A percentile compares a stretch with the other conserved stretches of the same genome.
Evolutionary conservation across 2,888 invertebrate genomes (phyloP).

Genomic region (Sisyra terminalis): DNA sequence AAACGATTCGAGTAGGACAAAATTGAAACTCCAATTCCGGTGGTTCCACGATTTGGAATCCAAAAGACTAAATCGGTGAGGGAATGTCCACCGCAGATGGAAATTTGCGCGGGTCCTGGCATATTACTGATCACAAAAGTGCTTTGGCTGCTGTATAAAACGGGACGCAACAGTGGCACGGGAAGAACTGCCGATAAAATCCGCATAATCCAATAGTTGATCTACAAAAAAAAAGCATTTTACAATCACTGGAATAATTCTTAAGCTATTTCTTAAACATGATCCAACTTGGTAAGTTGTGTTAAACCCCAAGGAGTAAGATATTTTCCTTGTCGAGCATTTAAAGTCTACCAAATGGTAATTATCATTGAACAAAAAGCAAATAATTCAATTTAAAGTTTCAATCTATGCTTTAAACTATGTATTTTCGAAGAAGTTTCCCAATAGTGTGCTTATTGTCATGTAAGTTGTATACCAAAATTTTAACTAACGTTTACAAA

Average conservation of each 20-base stretch:
- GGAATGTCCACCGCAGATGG: neutral
- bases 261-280: too few relatives aligned
- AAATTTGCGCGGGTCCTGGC: neutral
- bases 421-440: too few relatives aligned
- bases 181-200: neutral
- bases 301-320: too few relatives aligned
- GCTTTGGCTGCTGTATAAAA: neutral
- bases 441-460: too few relatives aligned
- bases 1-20: neutral
- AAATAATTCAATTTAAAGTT: too few relatives aligned
- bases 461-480: too few relatives aligned
- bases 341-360: too few relatives aligned
- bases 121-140: slow-evolving; percentile 1
- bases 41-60: slow-evolving; percentile 3
- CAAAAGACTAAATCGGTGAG: slow-evolving; percentile 1
- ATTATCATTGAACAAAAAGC: too few relatives aligned
- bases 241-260: neutral
- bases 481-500: too few relatives aligned
- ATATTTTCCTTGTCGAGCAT: too few relatives aligned
- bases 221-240: neutral
- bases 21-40: slow-evolving; percentile 1
- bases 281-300: too few relatives aligned
- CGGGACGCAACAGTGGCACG: neutral
- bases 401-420: too few relatives aligned
- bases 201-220: slow-evolving; percentile 1